Percentiles rank a stretch among this genome's conserved stretches.
Conservation (phyloP, 2,888 invertebrate species). For the Syrphus vitripennis region DNA sequence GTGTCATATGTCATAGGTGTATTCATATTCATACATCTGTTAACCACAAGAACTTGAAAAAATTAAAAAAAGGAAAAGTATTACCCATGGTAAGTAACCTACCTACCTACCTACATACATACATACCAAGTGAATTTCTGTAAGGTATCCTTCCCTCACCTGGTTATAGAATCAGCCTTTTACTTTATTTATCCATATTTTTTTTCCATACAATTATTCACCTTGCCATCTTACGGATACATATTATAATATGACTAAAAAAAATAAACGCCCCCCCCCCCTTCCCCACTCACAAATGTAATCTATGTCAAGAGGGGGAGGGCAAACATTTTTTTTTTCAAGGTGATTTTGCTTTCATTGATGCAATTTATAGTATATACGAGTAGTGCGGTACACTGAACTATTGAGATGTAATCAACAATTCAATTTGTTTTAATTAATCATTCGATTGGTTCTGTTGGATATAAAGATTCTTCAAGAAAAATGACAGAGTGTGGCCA, state of each 20-base stretch:
- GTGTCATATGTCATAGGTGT: background rate
- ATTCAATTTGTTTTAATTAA: slow-evolving; percentile 46
- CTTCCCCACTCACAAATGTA: slow-evolving; percentile 20
- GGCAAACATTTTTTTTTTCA: slow-evolving; percentile 43
- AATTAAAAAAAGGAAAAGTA: background rate
- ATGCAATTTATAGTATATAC: slow-evolving; percentile 36
- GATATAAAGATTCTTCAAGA: slow-evolving; percentile 1
- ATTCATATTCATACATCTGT: slow-evolving; percentile 1
- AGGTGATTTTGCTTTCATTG: slow-evolving; percentile 39
- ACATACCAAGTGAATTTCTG: background rate
- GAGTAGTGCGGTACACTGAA: slow-evolving; percentile 6
- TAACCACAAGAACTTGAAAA: background rate
- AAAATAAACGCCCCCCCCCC: background rate
- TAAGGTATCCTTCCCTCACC: background rate
- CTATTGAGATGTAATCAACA: slow-evolving; percentile 38
- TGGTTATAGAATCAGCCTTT: background rate
- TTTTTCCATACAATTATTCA: slow-evolving; percentile 7
- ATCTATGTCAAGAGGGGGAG: slow-evolving; percentile 55
- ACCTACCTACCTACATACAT: too few species aligned
- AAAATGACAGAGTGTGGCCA: slow-evolving; percentile 1
- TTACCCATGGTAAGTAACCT: too few species aligned
- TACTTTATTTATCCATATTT: background rate
- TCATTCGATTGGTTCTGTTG: slow-evolving; percentile 13
- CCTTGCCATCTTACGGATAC: background rate
- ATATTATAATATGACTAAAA: background rate